A percentile compares a stretch with the other conserved stretches of the same genome.
phyloP scores from a whole-genome alignment of 92 coral and sea anemone genomes.

The Phenganax stokvisi region DNA sequence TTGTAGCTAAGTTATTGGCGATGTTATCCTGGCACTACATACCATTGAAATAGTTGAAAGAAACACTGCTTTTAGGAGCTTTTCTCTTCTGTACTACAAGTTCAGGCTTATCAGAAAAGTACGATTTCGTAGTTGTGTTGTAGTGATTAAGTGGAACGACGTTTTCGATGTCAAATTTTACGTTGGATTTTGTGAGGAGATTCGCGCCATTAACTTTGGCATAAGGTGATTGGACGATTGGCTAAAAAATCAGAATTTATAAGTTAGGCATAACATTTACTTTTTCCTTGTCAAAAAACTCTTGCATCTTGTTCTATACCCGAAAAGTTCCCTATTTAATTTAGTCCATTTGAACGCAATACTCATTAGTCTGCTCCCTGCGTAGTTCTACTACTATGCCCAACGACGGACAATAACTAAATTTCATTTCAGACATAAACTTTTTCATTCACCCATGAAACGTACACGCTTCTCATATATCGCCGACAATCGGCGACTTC shows the following conservation, averaged over 20 bases:
- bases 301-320: too few relatives aligned
- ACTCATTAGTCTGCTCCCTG: too few relatives aligned
- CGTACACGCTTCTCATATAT: too few relatives aligned
- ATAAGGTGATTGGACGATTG: conserved; percentile 61
- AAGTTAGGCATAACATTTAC: background rate
- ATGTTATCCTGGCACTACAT: background rate
- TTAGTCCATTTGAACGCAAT: too few relatives aligned
- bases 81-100: conserved; percentile 52
- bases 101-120: conserved; percentile 57
- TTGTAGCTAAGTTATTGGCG: too few relatives aligned
- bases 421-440: too few relatives aligned
- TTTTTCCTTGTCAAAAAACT: too few relatives aligned
- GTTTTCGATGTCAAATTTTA: conserved; percentile 68
- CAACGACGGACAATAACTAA: too few relatives aligned
- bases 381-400: too few relatives aligned
- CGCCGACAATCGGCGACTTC: too few relatives aligned
- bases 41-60: conserved; percentile 78
- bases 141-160: conserved; percentile 53
- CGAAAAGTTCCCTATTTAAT: too few relatives aligned
- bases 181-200: conserved; percentile 78
- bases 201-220: conserved; percentile 84
- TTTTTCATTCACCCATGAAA: too few relatives aligned
- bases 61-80: conserved; percentile 69
- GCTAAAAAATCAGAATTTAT: conserved; percentile 45
- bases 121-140: conserved; percentile 79